Conservation (phyloP, 2,888 invertebrate species). For the Meteorus colon region DNA sequence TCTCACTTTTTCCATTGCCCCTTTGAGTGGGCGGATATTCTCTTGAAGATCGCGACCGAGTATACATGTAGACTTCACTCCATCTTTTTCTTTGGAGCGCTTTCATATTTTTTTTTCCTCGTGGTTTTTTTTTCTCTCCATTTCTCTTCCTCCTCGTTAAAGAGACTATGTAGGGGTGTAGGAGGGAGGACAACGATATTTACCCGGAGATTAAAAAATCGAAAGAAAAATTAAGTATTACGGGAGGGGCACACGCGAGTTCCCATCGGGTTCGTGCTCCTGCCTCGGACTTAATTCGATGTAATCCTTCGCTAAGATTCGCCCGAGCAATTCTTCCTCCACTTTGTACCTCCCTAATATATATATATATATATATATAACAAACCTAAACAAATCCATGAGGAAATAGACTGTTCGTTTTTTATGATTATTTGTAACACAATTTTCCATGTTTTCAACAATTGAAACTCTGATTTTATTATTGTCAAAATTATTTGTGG, state of each 20-base stretch:
- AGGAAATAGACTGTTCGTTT: not conserved
- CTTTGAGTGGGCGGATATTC: constrained; percentile 49
- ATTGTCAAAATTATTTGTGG: no score
- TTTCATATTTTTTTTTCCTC: not conserved
- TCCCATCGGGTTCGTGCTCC: constrained; percentile 41
- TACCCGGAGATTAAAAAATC: constrained; percentile 74
- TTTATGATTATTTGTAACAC: no score
- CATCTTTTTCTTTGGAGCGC: not conserved
- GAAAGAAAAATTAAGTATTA: constrained; percentile 74
- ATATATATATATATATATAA: not conserved
- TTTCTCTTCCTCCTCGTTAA: constrained; percentile 12
- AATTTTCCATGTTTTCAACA: no score
- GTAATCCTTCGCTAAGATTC: constrained; percentile 71
- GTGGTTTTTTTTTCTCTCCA: constrained; percentile 26
- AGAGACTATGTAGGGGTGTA: constrained; percentile 31
- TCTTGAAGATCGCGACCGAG: constrained; percentile 45
- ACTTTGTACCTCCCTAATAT: not conserved
- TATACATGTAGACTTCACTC: constrained; percentile 5
- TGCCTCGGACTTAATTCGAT: constrained; percentile 69
- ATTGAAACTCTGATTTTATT: no score
- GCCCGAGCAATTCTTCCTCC: constrained; percentile 5
- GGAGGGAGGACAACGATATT: constrained; percentile 68
- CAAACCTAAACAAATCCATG: not conserved
- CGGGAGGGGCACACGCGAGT: constrained; percentile 67
- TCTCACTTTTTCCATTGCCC: constrained; percentile 31